Evolutionary conservation across 2,113 vertebrate genomes (phyloP).

Genomic region (Hemicordylus capensis): DNA sequence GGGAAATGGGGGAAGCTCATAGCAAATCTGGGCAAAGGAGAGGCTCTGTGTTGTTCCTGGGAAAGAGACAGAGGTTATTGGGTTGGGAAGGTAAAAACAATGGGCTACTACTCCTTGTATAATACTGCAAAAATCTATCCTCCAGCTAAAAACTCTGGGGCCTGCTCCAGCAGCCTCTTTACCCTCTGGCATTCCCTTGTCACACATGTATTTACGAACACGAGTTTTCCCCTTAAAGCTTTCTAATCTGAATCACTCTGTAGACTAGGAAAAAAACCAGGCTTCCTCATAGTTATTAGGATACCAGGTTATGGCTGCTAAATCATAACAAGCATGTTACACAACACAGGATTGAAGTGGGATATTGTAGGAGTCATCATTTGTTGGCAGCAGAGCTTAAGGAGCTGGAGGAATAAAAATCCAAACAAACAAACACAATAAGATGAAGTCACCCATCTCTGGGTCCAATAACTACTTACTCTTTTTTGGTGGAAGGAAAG

Average conservation of each 20-base stretch:
- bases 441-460: background rate
- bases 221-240: background rate
- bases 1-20: too few species aligned
- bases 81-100: background rate
- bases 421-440: background rate
- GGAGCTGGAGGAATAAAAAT: conserved; percentile 3
- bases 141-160: background rate
- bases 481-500: background rate
- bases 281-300: background rate
- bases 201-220: background rate
- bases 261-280: background rate
- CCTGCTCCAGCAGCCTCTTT: background rate
- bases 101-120: background rate
- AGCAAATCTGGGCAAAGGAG: background rate
- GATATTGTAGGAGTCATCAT: background rate
- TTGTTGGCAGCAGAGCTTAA: background rate
- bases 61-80: background rate
- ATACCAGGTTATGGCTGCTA: background rate
- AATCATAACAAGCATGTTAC: background rate
- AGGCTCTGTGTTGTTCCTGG: background rate
- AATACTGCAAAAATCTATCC: background rate
- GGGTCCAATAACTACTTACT: background rate
- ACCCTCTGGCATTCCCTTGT: background rate
- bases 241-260: background rate
- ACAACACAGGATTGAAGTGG: background rate